phyloP scores from a whole-genome alignment of 2,113 vertebrate genomes.

The Semicossyphus pulcher region DNA sequence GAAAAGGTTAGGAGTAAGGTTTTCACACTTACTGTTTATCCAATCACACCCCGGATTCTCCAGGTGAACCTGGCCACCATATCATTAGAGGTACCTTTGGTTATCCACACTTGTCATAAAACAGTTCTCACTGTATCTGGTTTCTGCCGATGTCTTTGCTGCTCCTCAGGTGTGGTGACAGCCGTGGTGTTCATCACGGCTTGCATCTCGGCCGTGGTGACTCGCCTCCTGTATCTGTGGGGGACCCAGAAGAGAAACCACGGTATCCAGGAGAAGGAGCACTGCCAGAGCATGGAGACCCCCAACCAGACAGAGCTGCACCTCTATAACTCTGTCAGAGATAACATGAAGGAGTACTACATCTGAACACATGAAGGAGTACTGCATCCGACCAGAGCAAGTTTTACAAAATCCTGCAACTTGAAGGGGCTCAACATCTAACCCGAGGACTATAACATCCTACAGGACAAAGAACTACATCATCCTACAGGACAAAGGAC shows the following conservation, averaged over 20 bases:
- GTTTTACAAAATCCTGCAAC: not conserved
- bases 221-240: conserved; percentile 88
- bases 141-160: not conserved
- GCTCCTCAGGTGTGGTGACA: conserved; percentile 85
- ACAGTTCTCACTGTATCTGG: no score
- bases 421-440: no score
- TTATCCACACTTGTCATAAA: no score
- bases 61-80: no score
- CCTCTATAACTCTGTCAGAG: conserved; percentile 88
- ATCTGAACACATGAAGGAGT: conserved; percentile 64
- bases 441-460: not conserved
- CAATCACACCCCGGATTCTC: no score
- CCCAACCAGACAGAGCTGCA: conserved; percentile 89
- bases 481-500: no score
- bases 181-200: conserved; percentile 88
- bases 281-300: conserved; percentile 80
- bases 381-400: not conserved
- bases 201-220: conserved; percentile 87
- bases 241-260: conserved; percentile 82
- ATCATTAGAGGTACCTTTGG: no score
- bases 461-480: not conserved
- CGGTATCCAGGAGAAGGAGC: conserved; percentile 82
- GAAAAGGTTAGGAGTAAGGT: no score
- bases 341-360: conserved; percentile 91
- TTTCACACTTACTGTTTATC: no score